Evolutionary conservation across 1,140 invertebrate species (phyloP).

Genomic region (Panonychus citri): DNA sequence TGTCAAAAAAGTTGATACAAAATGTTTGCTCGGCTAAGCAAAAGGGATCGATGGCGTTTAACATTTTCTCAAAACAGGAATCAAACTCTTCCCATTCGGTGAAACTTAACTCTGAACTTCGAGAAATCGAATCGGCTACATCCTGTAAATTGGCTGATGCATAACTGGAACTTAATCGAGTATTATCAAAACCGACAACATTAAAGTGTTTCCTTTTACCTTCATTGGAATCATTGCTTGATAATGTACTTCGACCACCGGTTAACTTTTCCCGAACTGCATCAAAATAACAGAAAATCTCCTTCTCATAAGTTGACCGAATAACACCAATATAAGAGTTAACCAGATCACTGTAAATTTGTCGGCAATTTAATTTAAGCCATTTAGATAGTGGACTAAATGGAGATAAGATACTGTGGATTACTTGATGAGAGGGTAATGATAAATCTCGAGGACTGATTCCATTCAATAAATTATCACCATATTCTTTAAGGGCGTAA

Average conservation of each 20-base stretch:
- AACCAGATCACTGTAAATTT: slow-evolving; percentile 49
- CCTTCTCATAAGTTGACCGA: slow-evolving; percentile 58
- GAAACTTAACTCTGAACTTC: slow-evolving; percentile 9
- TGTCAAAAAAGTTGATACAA: slow-evolving; percentile 74
- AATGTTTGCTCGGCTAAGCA: slow-evolving; percentile 88
- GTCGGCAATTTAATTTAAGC: slow-evolving; percentile 57
- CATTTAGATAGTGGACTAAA: slow-evolving; percentile 77
- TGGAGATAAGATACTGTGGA: slow-evolving; percentile 54
- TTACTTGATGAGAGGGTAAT: slow-evolving; percentile 44
- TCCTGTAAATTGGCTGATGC: not conserved
- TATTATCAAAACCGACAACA: not conserved
- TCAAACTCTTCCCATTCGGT: slow-evolving; percentile 12
- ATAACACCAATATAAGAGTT: slow-evolving; percentile 53
- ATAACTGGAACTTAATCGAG: not conserved
- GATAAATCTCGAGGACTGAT: slow-evolving; percentile 35
- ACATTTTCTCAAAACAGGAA: slow-evolving; percentile 38
- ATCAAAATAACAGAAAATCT: slow-evolving; percentile 53
- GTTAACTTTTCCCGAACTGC: slow-evolving; percentile 32
- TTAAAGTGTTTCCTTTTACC: slow-evolving; percentile 3
- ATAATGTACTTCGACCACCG: not conserved
- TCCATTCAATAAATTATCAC: slow-evolving; percentile 27
- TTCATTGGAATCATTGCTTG: not conserved
- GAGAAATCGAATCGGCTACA: not conserved
- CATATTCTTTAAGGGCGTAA: slow-evolving; percentile 51
- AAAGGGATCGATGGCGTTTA: slow-evolving; percentile 68